Percentiles rank a stretch among this genome's conserved stretches.
phyloP scores from a whole-genome alignment of 2,797 vertebrate species.

The Oophaga sylvatica region DNA sequence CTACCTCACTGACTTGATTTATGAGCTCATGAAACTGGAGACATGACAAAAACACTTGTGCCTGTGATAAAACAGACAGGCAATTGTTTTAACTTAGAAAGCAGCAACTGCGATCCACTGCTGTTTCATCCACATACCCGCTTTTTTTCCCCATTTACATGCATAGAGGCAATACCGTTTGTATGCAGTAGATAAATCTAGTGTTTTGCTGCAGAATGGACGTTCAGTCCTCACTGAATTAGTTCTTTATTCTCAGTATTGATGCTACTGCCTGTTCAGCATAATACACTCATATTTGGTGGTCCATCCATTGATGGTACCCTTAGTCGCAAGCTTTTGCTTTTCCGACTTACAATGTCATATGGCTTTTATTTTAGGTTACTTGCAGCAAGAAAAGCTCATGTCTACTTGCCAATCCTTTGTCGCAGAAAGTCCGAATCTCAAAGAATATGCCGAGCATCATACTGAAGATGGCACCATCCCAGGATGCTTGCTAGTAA shows the following conservation, averaged over 20 bases:
- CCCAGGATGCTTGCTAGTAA: slow-evolving; percentile 94
- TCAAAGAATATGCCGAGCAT: slow-evolving; percentile 96
- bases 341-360: not conserved
- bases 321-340: not conserved
- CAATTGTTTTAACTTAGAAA: too few relatives aligned
- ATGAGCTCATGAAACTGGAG: too few relatives aligned
- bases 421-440: slow-evolving; percentile 91
- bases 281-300: not conserved
- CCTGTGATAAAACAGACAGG: too few relatives aligned
- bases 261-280: not conserved
- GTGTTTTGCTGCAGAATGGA: not conserved
- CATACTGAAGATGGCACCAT: slow-evolving; percentile 88
- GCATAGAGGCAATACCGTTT: too few relatives aligned
- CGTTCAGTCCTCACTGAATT: not conserved
- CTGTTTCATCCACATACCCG: too few relatives aligned
- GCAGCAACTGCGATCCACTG: too few relatives aligned
- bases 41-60: too few relatives aligned
- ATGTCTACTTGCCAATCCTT: slow-evolving; percentile 85
- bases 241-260: not conserved
- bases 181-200: not conserved
- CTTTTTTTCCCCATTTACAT: too few relatives aligned
- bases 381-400: slow-evolving; percentile 95
- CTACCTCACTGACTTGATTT: too few relatives aligned
- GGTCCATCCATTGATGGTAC: not conserved
- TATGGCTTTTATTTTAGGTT: slow-evolving; percentile 79